Conservation (phyloP, 2,113 vertebrate species). For the Cottus gobio region DNA sequence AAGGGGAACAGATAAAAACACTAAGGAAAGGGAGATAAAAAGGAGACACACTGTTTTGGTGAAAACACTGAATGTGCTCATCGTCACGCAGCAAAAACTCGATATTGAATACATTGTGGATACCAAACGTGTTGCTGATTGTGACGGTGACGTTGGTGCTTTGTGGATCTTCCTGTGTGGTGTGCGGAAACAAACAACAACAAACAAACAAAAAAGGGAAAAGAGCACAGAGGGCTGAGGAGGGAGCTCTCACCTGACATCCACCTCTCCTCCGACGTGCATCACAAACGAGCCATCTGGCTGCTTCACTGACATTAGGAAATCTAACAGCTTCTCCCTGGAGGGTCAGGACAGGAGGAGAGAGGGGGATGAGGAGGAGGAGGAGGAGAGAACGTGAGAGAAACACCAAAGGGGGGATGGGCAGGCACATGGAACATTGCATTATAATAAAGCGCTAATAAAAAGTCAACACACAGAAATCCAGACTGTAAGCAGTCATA, state of each 20-base stretch:
- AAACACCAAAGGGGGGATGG: not conserved
- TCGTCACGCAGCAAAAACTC: not conserved
- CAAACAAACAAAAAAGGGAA: too few species aligned
- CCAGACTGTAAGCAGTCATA: not conserved
- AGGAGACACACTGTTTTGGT: not conserved
- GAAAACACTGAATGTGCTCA: not conserved
- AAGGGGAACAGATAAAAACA: constrained; percentile 5
- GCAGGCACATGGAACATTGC: not conserved
- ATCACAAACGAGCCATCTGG: constrained; percentile 96
- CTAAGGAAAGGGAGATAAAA: not conserved
- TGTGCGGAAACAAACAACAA: not conserved
- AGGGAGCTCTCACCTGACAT: constrained; percentile 89
- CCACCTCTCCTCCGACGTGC: constrained; percentile 95
- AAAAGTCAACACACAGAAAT: constrained; percentile 23
- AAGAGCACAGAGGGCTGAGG: not conserved
- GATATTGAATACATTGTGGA: not conserved
- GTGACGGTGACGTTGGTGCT: not conserved
- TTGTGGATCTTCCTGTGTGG: not conserved
- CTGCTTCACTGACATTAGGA: constrained; percentile 92
- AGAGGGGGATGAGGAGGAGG: not conserved
- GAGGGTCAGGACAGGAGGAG: constrained; percentile 8
- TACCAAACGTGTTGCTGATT: not conserved
- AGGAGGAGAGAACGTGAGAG: not conserved
- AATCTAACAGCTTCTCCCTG: constrained; percentile 95
- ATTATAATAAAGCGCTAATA: constrained; percentile 10